phyloP scores from a whole-genome alignment of 2,797 vertebrate genomes.

The Huso huso region DNA sequence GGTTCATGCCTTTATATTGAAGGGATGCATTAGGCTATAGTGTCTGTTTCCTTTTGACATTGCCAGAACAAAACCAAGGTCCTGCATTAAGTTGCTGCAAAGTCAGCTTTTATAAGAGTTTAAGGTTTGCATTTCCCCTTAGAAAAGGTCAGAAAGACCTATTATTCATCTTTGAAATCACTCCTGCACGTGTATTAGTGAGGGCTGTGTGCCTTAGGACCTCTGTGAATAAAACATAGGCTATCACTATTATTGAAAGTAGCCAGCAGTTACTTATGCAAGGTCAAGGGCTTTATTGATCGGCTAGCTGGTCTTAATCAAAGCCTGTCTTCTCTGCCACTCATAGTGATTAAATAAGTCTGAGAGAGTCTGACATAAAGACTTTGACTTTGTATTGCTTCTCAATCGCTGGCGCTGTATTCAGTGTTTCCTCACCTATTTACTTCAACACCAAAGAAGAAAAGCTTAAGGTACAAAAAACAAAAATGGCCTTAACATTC shows the following conservation, averaged over 20 bases:
- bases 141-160: slow-evolving; percentile 27
- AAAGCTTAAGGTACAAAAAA: not conserved
- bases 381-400: slow-evolving; percentile 54
- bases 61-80: slow-evolving; percentile 5
- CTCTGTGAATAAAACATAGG: slow-evolving; percentile 44
- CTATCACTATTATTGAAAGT: slow-evolving; percentile 59
- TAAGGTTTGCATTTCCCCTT: slow-evolving; percentile 27
- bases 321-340: slow-evolving; percentile 68
- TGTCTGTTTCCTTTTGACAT: slow-evolving; percentile 22
- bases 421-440: slow-evolving; percentile 43
- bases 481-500: not conserved
- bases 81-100: slow-evolving; percentile 21
- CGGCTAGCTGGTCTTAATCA: slow-evolving; percentile 71
- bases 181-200: slow-evolving; percentile 26
- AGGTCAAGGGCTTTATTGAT: slow-evolving; percentile 91
- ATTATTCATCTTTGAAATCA: slow-evolving; percentile 35
- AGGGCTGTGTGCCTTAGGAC: slow-evolving; percentile 27
- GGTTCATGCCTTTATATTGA: slow-evolving; percentile 27
- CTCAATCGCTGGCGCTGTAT: slow-evolving; percentile 43
- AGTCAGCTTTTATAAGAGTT: slow-evolving; percentile 38
- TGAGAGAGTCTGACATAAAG: slow-evolving; percentile 55
- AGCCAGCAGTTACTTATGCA: slow-evolving; percentile 65
- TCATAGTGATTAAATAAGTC: slow-evolving; percentile 80
- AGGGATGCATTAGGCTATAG: slow-evolving; percentile 24
- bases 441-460: slow-evolving; percentile 20